Evolutionary conservation across 2,797 vertebrate species (phyloP), one percentile per base, ranked within the genome.

Genomic region (Gymnopithys bicolor): DNA sequence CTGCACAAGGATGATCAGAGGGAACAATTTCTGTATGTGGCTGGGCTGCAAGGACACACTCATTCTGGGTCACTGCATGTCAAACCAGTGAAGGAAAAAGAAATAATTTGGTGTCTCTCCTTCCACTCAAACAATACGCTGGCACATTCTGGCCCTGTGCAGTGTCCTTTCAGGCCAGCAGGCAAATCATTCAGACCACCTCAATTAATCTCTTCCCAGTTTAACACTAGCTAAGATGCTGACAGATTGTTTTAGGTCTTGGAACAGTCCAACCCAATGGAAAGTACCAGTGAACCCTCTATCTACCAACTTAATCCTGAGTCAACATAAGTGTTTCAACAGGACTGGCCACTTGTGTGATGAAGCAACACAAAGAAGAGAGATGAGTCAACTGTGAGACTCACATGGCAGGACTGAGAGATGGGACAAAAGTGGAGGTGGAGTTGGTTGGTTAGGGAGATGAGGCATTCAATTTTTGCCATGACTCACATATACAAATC

Each of bases 11-110:
- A 84, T 52, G 51, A 64, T 91, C 77, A 67, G 74, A 76, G 32
- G n/a, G 11, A 91, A n/a, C 5, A 82, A 45, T 66, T 74, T 71
- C 66, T 78, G 18, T 52, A 25, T 32, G 25, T 76, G 63, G 71
- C 52, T 63, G 27, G 27, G 35, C 37, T 84, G 53, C 70, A 92
- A 93, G 58, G 79, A 80, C 66, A 45, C 4, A 37, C 10, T 37
- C 37, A n/a, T 78, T 76, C 82, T 68, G 30, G 49, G 30, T 77
- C 75, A 74, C 14, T 24, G 46, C 11, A 3, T 68, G 28, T 39
- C 78, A 90, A 94, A 70, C 23, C 62, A 93, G n/a, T 9, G 58
- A 83, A 91, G 82, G 48, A 48, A 77, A 77, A 62, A 89, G 87
- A 80, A 89, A 74, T 70, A 37, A 92, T 83, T 74, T 66, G n/a